phyloP scores from a whole-genome alignment of 92 coral and sea anemone genomes.

The Scolanthus callimorphus region DNA sequence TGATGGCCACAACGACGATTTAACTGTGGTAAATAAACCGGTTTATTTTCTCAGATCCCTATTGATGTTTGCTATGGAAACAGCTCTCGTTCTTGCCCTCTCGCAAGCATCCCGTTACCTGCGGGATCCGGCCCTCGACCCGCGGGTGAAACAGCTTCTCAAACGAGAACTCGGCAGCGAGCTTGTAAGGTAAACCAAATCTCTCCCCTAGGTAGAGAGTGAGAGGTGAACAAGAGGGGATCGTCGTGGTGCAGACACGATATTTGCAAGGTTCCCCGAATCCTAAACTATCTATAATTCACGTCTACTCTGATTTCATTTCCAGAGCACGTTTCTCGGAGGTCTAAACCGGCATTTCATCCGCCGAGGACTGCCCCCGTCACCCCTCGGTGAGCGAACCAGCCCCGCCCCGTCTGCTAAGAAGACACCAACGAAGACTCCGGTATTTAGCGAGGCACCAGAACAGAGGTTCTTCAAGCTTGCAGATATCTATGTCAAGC shows the following conservation, averaged over 20 bases:
- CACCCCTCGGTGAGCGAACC: conserved; percentile 73
- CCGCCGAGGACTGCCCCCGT: conserved; percentile 87
- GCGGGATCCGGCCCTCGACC: conserved; percentile 87
- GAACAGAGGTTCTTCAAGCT: conserved; percentile 89
- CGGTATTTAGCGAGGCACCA: conserved; percentile 64
- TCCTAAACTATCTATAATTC: too few relatives aligned
- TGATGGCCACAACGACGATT: too few relatives aligned
- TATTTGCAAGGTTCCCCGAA: too few relatives aligned
- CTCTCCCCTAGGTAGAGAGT: too few relatives aligned
- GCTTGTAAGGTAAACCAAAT: conserved; percentile 65
- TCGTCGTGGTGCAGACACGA: too few relatives aligned
- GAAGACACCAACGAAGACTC: conserved; percentile 65
- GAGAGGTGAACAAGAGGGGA: too few relatives aligned
- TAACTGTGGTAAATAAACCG: conserved; percentile 1
- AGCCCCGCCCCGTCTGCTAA: conserved; percentile 62
- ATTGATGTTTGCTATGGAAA: conserved; percentile 91
- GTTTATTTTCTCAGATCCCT: conserved; percentile 26
- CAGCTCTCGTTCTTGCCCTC: conserved; percentile 69
- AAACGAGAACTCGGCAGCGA: conserved; percentile 97
- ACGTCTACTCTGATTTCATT: background rate
- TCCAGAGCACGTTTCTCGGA: conserved; percentile 85
- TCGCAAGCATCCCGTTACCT: conserved; percentile 94
- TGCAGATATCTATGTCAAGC: conserved; percentile 81
- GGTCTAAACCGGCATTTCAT: conserved; percentile 84
- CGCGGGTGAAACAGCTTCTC: conserved; percentile 81